Percentiles rank a stretch among this genome's conserved stretches.
Conservation (phyloP, 2,888 invertebrate species). For the Pantelozetes paolii region DNA sequence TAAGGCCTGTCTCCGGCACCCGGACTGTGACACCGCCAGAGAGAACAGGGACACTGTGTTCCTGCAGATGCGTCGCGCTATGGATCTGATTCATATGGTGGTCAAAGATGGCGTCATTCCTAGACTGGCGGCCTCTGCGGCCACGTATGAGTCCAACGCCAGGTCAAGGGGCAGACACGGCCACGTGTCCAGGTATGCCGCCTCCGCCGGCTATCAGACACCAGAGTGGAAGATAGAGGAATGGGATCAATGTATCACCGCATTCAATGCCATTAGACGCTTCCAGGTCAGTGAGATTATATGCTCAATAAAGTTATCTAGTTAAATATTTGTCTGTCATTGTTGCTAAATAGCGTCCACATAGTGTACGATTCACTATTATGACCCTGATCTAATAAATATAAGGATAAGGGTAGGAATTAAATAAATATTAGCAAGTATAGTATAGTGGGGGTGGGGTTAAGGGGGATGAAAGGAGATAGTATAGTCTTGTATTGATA, state of each 20-base stretch:
- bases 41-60: constrained; percentile 90
- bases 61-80: constrained; percentile 83
- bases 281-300: constrained; percentile 59
- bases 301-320: no score
- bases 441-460: no score
- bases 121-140: constrained; percentile 43
- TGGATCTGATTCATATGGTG: constrained; percentile 95
- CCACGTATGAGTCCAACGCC: constrained; percentile 10
- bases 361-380: no score
- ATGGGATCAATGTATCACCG: constrained; percentile 56
- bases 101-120: constrained; percentile 82
- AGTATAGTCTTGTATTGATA: no score
- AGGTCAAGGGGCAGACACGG: not conserved
- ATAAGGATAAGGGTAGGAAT: no score
- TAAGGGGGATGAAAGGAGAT: no score
- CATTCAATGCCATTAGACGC: constrained; percentile 74
- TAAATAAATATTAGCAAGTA: no score
- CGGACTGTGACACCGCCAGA: constrained; percentile 83
- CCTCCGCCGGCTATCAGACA: constrained; percentile 13
- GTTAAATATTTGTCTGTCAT: no score
- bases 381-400: no score
- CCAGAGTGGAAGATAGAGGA: constrained; percentile 49
- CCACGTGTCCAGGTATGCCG: constrained; percentile 11
- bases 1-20: constrained; percentile 90
- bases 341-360: no score